A percentile compares a stretch with the other conserved stretches of the same genome.
phyloP scores from a whole-genome alignment of 1,140 invertebrate species.

The Episyrphus balteatus region DNA sequence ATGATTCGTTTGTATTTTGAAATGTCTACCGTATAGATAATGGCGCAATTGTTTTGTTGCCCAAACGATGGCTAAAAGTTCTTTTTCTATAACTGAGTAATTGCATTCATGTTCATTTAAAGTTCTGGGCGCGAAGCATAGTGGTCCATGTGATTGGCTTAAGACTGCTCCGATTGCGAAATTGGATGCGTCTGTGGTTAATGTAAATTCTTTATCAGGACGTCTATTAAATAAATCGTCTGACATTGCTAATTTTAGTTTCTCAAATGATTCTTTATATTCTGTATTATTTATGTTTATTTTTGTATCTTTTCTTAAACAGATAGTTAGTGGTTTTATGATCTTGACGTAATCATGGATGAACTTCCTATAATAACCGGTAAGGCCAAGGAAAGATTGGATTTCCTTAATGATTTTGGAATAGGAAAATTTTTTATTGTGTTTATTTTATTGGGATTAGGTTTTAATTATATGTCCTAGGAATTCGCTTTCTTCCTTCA shows the following conservation, averaged over 20 bases:
- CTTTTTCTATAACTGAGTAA: constrained; percentile 14
- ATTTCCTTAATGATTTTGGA: no score
- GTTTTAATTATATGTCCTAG: constrained; percentile 21
- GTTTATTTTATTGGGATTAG: constrained; percentile 14
- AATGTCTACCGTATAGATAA: constrained; percentile 8
- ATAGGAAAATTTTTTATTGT: constrained; percentile 7
- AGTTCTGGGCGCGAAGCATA: constrained; percentile 10
- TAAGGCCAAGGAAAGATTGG: no score
- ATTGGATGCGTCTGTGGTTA: constrained; percentile 14
- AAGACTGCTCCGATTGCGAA: constrained; percentile 13
- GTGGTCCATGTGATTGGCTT: constrained; percentile 7
- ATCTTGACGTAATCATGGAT: no score
- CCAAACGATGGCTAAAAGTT: constrained; percentile 25
- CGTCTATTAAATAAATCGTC: constrained; percentile 8
- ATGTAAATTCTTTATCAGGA: constrained; percentile 11
- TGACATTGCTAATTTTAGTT: constrained; percentile 3
- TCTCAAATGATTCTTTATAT: neutral
- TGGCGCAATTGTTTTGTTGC: constrained; percentile 36
- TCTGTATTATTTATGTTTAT: neutral
- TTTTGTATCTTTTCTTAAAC: constrained; percentile 4
- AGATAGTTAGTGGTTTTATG: constrained; percentile 4
- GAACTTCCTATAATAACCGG: no score
- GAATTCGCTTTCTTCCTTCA: constrained; percentile 17
- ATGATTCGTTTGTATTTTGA: constrained; percentile 9
- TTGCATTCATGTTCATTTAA: constrained; percentile 13